phyloP scores from a whole-genome alignment of 2,113 vertebrate species.

The Oreochromis tanganicae region DNA sequence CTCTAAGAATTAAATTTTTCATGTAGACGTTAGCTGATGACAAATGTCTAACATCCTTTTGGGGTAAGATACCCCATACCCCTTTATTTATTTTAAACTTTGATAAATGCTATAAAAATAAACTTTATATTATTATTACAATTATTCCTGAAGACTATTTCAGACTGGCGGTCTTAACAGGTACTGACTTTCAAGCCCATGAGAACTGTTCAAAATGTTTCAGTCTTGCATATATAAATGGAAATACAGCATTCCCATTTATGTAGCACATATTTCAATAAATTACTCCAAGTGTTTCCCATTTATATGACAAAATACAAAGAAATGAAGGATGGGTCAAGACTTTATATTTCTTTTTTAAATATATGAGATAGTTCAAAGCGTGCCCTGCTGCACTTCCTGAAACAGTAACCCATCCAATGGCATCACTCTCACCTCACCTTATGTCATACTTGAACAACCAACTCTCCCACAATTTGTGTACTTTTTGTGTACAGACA shows the following conservation, averaged over 20 bases:
- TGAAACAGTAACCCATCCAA: neutral
- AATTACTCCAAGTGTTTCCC: neutral
- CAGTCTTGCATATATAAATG: neutral
- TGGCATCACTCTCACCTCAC: neutral
- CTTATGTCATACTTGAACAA: neutral
- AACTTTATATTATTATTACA: neutral
- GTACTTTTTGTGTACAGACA: neutral
- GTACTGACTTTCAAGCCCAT: neutral
- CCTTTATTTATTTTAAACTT: neutral
- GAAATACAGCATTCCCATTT: neutral
- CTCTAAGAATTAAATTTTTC: neutral
- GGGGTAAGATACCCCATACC: neutral
- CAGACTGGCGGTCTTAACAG: neutral
- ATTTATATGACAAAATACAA: neutral
- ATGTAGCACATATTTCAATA: neutral
- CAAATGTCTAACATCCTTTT: neutral
- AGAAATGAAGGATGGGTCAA: neutral
- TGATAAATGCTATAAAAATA: neutral
- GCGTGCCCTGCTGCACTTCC: neutral
- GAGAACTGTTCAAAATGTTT: neutral
- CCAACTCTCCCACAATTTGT: neutral
- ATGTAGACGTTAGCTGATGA: neutral
- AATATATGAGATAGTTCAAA: neutral
- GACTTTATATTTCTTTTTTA: neutral
- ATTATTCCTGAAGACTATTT: neutral